Evolutionary conservation across 2,888 invertebrate species (phyloP), one percentile per base, ranked within the genome.

Genomic region (Xestia rhomboidea): DNA sequence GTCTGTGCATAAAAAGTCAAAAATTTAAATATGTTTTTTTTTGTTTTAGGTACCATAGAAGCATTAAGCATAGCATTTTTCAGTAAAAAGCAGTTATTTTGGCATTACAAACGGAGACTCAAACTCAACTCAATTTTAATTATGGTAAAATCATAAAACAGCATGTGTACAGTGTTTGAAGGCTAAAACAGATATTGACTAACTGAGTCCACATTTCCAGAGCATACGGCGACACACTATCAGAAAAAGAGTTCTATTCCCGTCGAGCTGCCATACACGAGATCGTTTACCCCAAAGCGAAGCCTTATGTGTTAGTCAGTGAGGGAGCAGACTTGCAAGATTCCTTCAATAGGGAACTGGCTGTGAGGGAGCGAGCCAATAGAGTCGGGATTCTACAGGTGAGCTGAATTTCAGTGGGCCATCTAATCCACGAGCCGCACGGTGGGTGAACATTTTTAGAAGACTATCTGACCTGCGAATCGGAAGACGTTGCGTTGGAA

Each of bases 291-390:
- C 98, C 98, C 0, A 95, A 96, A 0, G 96, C 97, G 62, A 97
- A 96, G 82, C 97, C 98, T 0, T 97, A 97, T 82, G 96, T 94
- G 49, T 89, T 97, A 73, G 97, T 97, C 78, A 98, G 98, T 85
- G 97, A 97, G 85, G 97, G 97, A 4, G 91, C 97, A 68, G 91
- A 93, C 8, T 90, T 97, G 0, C 93, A 91, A 0, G 98, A 98
- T 90, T 97, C 97, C 0, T 97, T 99, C 68, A 97, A 98, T 69
- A 94, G 97, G 68, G 98, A 98, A 88, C 94, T 99, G 79, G 98
- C 98, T 8, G 91, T 97, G 2, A 97, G 99, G 41, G 99, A 99
- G 93, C 95, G 97, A 69, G 97, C 97, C 0, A 99, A 99, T 91
- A 97, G 98, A 89, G 97, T 97, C 81, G 98, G 98, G 46, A 97